Percentiles rank a stretch among this genome's conserved stretches.
phyloP scores from a whole-genome alignment of 92 coral and sea anemone species.

The Porites evermanni region DNA sequence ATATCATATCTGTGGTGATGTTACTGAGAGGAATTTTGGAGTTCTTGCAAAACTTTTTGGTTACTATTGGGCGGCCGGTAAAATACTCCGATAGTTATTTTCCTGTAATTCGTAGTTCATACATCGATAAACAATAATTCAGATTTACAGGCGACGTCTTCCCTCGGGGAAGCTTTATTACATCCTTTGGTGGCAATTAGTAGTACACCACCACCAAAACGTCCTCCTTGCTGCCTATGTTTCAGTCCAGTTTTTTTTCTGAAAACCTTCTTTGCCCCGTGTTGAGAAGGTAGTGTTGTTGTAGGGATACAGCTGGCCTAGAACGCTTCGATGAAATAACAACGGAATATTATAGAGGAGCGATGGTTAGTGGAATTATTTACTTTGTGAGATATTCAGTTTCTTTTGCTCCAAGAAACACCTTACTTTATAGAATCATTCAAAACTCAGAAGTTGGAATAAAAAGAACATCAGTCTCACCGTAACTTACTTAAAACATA shows the following conservation, averaged over 20 bases:
- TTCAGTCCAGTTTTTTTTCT: neutral
- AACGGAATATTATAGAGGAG: conserved; percentile 98
- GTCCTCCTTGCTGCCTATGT: conserved; percentile 42
- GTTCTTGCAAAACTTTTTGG: conserved; percentile 32
- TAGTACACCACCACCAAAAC: conserved; percentile 51
- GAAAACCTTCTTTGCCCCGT: too few relatives aligned
- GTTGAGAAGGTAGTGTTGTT: neutral
- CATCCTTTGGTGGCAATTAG: conserved; percentile 23
- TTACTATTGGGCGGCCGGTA: conserved; percentile 52
- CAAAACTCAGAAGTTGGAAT: neutral
- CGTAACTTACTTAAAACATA: too few relatives aligned
- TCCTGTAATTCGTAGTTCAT: conserved; percentile 36
- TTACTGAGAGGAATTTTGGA: conserved; percentile 40
- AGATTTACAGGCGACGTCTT: conserved; percentile 25
- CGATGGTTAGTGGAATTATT: conserved; percentile 76
- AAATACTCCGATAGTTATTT: conserved; percentile 58
- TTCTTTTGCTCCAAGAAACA: too few relatives aligned
- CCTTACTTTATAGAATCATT: neutral
- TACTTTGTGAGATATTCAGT: too few relatives aligned
- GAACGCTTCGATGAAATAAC: conserved; percentile 97
- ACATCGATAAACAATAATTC: conserved; percentile 48
- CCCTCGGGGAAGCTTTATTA: conserved; percentile 51
- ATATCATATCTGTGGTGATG: conserved; percentile 35
- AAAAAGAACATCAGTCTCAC: too few relatives aligned
- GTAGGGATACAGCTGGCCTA: conserved; percentile 99